These are phyloP conservation scores for Diacarnus erythraeanus DNA, from an alignment of 37 sponge, comb jelly and placozoan genomes.

Conservation along the genomic window DNA sequence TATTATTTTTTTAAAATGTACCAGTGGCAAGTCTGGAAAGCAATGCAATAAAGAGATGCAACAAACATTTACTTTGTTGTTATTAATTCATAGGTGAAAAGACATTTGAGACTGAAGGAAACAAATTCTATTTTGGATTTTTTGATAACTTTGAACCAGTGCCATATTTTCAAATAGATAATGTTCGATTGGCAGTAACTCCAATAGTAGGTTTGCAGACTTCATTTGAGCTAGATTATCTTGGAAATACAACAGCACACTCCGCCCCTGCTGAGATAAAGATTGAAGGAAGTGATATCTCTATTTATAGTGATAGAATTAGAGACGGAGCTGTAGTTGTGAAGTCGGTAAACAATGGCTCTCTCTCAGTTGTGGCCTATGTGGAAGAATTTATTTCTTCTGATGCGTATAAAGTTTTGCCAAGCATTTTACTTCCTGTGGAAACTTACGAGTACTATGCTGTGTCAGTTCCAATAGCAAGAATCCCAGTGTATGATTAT, in stretches of 20 bases:
- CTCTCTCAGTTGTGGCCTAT: slow-evolving; percentile 33
- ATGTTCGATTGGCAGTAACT: background rate
- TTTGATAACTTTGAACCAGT: background rate
- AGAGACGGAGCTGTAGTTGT: slow-evolving; percentile 13
- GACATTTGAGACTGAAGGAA: background rate
- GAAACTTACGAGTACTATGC: slow-evolving; percentile 56
- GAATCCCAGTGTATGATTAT: background rate
- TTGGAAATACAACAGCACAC: background rate
- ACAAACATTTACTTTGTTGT: too few relatives aligned
- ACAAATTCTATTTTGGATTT: background rate
- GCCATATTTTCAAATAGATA: background rate
- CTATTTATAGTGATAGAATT: background rate
- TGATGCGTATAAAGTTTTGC: slow-evolving; percentile 35
- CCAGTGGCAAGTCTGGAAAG: too few relatives aligned
- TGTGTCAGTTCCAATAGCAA: slow-evolving; percentile 28
- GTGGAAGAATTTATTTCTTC: slow-evolving; percentile 25
- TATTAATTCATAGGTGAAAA: background rate
- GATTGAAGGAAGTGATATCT: background rate
- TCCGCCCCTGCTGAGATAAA: background rate
- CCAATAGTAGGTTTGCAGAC: background rate
- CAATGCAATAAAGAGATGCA: too few relatives aligned
- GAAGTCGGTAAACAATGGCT: background rate
- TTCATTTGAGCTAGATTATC: background rate
- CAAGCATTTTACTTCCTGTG: slow-evolving; percentile 23
- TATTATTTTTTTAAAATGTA: background rate